These are phyloP conservation scores for Callinectes sapidus DNA, from an alignment of 2,888 invertebrate genomes.

Conservation along the genomic window DNA sequence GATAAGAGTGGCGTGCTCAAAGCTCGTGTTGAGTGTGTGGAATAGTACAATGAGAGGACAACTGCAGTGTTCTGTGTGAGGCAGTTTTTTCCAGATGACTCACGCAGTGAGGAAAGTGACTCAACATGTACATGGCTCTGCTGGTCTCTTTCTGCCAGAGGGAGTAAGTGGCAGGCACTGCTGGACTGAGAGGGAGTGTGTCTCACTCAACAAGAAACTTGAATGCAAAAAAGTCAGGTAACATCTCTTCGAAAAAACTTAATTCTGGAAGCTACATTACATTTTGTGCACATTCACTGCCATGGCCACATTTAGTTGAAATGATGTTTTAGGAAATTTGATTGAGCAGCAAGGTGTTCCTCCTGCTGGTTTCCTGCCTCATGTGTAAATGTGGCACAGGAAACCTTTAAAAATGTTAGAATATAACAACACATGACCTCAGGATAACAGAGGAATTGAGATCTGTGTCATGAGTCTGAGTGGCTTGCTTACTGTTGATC, in stretches of 20 bases:
- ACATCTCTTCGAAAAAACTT: background rate
- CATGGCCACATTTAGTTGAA: background rate
- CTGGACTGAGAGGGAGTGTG: background rate
- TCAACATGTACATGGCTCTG: background rate
- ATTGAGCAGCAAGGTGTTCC: background rate
- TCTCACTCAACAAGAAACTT: background rate
- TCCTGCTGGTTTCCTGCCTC: background rate
- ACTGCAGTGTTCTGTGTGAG: background rate
- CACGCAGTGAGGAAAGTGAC: background rate
- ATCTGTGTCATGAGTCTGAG: background rate
- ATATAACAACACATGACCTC: background rate
- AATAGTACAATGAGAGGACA: slow-evolving; percentile 18
- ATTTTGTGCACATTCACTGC: slow-evolving; percentile 1
- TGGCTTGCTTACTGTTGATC: background rate
- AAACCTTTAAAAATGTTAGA: background rate
- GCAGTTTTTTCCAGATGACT: background rate
- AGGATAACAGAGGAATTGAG: background rate
- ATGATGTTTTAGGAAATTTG: background rate
- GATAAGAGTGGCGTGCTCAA: slow-evolving; percentile 49
- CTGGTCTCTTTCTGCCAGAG: background rate
- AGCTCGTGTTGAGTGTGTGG: background rate
- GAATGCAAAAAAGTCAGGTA: background rate
- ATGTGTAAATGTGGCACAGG: background rate
- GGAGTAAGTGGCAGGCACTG: background rate
- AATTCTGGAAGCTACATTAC: background rate